These are phyloP conservation scores for Rhegmatorhina hoffmannsi DNA, from an alignment of 2,113 vertebrate genomes.

Conservation along the genomic window DNA sequence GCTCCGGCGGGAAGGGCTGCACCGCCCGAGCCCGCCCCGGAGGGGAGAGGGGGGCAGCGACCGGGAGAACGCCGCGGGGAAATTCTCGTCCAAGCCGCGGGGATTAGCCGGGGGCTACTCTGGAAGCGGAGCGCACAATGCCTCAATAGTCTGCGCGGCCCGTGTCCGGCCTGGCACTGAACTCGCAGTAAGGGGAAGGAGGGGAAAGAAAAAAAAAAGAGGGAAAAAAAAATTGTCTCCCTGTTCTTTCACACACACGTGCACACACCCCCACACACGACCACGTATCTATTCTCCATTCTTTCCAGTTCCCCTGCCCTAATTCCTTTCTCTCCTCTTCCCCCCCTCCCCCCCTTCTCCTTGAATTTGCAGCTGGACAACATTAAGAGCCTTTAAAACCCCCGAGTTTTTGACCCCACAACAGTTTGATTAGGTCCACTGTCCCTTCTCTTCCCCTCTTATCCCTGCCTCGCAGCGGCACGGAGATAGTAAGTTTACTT, in stretches of 20 bases:
- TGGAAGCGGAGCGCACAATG: conserved; percentile 72
- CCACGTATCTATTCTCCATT: conserved; percentile 41
- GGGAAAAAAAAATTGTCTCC: conserved; percentile 9
- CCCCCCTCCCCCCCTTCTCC: accelerated
- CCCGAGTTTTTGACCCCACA: conserved; percentile 74
- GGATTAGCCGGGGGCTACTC: conserved; percentile 75
- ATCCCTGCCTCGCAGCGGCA: conserved; percentile 54
- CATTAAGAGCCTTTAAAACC: conserved; percentile 84
- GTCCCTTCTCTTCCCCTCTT: conserved; percentile 28
- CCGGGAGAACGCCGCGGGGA: conserved; percentile 70
- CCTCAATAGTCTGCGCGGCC: conserved; percentile 66
- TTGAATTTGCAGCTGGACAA: conserved; percentile 84
- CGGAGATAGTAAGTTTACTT: conserved; percentile 80
- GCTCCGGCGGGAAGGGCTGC: background rate
- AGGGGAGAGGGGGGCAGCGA: background rate
- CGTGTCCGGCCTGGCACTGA: conserved; percentile 71
- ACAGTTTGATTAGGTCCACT: conserved; percentile 67
- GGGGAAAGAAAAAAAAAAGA: background rate
- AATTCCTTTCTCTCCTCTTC: background rate
- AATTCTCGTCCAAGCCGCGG: conserved; percentile 73
- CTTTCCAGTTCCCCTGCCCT: conserved; percentile 46
- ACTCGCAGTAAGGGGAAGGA: background rate
- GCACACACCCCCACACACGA: background rate
- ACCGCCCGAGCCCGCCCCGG: background rate
- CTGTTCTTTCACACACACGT: conserved; percentile 62